A percentile compares a stretch with the other conserved stretches of the same genome.
phyloP scores from a whole-genome alignment of 2,888 invertebrate genomes.

The Synergus itoensis region DNA sequence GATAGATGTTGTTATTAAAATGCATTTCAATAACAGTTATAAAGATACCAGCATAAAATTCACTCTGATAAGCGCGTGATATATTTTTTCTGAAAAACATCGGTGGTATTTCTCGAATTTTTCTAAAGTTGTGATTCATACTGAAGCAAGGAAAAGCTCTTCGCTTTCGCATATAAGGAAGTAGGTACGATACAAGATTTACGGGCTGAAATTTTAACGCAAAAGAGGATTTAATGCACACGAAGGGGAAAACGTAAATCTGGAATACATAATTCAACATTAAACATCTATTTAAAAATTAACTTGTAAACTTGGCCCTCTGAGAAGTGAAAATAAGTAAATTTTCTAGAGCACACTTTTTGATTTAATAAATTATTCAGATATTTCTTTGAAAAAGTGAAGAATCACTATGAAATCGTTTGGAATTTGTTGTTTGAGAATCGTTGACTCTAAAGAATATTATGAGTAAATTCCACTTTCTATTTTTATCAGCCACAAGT shows the following conservation, averaged over 20 bases:
- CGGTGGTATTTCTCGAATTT: background rate
- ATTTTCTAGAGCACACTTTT: background rate
- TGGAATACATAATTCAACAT: background rate
- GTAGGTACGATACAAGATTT: slow-evolving; percentile 26
- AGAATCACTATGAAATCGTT: background rate
- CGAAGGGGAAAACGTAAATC: background rate
- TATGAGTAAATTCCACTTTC: slow-evolving; percentile 36
- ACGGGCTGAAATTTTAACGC: slow-evolving; percentile 21
- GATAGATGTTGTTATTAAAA: background rate
- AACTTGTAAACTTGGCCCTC: background rate
- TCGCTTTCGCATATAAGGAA: slow-evolving; percentile 19
- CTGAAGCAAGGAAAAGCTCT: slow-evolving; percentile 33
- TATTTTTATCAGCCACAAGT: slow-evolving; percentile 25
- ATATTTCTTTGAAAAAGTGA: slow-evolving; percentile 21
- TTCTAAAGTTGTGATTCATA: slow-evolving; percentile 27
- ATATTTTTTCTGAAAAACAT: background rate
- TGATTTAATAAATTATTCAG: background rate
- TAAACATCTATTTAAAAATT: background rate
- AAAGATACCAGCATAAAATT: slow-evolving; percentile 5
- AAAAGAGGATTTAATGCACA: slow-evolving; percentile 24
- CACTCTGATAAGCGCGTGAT: background rate
- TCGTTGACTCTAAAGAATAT: background rate
- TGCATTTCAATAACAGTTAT: slow-evolving; percentile 7
- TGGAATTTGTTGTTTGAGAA: too few species aligned
- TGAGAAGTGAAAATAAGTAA: background rate